phyloP scores from a whole-genome alignment of 2,797 vertebrate genomes.

The Aselliscus stoliczkanus region DNA sequence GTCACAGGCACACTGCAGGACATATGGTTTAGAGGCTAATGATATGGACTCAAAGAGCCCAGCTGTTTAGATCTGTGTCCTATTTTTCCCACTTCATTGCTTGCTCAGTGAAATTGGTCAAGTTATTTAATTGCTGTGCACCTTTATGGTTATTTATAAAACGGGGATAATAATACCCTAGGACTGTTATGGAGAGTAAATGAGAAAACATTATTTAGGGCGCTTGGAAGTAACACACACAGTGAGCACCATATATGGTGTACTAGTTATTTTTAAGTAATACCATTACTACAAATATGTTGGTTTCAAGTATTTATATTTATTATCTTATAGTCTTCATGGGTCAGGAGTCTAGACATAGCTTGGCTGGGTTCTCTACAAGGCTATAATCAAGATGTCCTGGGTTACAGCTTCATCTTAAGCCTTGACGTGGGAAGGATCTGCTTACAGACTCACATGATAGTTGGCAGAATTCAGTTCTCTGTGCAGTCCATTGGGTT shows the following conservation, averaged over 20 bases:
- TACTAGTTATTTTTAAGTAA: background rate
- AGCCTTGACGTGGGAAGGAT: background rate
- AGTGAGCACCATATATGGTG: background rate
- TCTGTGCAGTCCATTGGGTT: background rate
- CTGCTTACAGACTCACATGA: background rate
- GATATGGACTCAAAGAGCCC: background rate
- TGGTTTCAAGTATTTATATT: background rate
- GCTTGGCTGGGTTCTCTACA: background rate
- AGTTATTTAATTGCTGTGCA: background rate
- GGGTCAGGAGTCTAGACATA: background rate
- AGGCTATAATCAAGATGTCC: background rate
- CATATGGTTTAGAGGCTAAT: background rate
- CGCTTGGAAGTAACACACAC: background rate
- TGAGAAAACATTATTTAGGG: background rate
- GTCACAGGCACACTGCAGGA: background rate
- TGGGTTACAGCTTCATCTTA: background rate
- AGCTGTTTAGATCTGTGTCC: background rate
- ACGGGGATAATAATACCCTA: background rate
- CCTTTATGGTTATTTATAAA: background rate
- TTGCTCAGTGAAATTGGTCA: background rate
- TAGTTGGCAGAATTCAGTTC: background rate
- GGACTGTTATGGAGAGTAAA: background rate
- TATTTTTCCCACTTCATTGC: background rate
- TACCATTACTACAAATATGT: background rate
- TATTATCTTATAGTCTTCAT: background rate